These are phyloP conservation scores for Camponotus vicinus DNA, from an alignment of 1,140 invertebrate species.

Conservation along the genomic window DNA sequence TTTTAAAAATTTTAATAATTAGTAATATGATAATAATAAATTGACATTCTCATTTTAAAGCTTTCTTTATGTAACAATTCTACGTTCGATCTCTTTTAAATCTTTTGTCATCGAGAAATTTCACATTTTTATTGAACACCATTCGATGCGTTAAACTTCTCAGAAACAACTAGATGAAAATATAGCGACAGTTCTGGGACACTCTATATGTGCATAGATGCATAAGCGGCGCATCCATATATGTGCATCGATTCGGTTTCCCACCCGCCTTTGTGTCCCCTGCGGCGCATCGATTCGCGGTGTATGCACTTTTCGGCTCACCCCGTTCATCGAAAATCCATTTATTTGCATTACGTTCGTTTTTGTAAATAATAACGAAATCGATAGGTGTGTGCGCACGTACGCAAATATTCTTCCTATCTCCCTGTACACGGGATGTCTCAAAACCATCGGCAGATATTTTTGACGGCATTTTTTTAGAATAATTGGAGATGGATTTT, in stretches of 20 bases:
- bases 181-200: conserved; percentile 21
- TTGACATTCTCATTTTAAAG: neutral
- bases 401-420: conserved; percentile 43
- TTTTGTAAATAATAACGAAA: conserved; percentile 73
- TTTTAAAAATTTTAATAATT: neutral
- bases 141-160: neutral
- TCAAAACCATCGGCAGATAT: conserved; percentile 36
- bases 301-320: conserved; percentile 70
- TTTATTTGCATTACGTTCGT: conserved; percentile 65
- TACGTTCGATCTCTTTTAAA: neutral
- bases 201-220: neutral
- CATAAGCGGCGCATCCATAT: conserved; percentile 51
- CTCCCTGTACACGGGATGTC: neutral
- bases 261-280: conserved; percentile 73
- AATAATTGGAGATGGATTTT: conserved; percentile 4
- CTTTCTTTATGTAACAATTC: neutral
- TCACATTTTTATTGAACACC: neutral
- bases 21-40: neutral
- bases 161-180: conserved; percentile 11
- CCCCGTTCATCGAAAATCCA: conserved; percentile 68
- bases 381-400: conserved; percentile 56
- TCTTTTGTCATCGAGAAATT: neutral
- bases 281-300: conserved; percentile 65
- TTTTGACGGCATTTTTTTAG: conserved; percentile 14
- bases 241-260: conserved; percentile 68